Conservation (phyloP, 2,797 vertebrate species). For the Enteromius mattozi region DNA sequence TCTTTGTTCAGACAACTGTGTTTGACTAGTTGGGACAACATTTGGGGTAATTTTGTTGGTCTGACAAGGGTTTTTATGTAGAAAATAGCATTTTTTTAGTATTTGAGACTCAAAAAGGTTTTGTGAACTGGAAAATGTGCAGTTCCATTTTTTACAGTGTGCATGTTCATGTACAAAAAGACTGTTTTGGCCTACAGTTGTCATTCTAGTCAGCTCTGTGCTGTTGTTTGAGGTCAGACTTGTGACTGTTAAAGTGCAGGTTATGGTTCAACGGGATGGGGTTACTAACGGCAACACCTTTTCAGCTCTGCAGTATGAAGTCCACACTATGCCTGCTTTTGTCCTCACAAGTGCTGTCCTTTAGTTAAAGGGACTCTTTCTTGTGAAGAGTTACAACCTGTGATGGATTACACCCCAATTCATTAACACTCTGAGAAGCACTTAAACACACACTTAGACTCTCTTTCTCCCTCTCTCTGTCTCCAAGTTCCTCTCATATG, state of each 20-base stretch:
- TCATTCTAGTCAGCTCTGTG: slow-evolving; percentile 7
- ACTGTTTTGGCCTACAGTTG: not conserved
- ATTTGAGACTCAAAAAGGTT: no score
- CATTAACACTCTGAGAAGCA: slow-evolving; percentile 52
- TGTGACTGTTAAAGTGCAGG: slow-evolving; percentile 79
- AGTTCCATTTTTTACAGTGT: no score
- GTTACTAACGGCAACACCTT: slow-evolving; percentile 85
- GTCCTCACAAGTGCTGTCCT: slow-evolving; percentile 83
- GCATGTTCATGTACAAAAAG: not conserved
- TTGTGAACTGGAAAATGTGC: no score
- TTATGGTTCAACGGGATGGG: slow-evolving; percentile 81
- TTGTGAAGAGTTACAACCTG: slow-evolving; percentile 81
- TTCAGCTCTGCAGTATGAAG: slow-evolving; percentile 82
- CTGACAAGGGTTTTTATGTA: no score
- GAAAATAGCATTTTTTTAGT: no score
- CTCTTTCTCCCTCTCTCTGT: not conserved
- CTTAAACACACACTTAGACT: slow-evolving; percentile 48
- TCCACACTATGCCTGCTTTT: slow-evolving; percentile 83
- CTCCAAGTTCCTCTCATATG: slow-evolving; percentile 14
- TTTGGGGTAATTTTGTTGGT: no score
- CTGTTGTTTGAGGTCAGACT: slow-evolving; percentile 75
- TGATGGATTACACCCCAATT: slow-evolving; percentile 81
- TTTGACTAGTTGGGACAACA: no score
- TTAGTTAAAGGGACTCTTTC: slow-evolving; percentile 80
- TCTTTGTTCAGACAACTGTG: no score